Base-by-base conservation (phyloP, 37 sponge, comb jelly and placozoan species). In the Haliclona indistincta region DNA sequence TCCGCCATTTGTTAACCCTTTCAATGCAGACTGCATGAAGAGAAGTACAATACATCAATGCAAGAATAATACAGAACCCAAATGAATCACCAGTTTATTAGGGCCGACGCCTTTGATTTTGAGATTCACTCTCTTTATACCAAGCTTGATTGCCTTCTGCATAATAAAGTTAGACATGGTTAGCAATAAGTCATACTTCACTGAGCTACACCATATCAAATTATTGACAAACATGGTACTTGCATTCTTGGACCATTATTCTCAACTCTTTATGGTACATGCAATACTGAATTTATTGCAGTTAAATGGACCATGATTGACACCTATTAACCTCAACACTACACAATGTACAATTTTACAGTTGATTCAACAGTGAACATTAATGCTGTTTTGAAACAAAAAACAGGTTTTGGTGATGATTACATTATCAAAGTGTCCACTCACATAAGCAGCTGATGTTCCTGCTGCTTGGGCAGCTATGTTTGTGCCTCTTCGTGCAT, bases 391-490 rank as follows among this genome's bases (percentile, higher is more conserved):
- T n/a, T n/a, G n/a, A 11, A 10, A 60, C 23, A 8, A 60, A 47
- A 13, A 8, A 47, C 49, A 17, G 13, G 13, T 47, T 17, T 47
- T 47, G 13, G 13, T 47, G 13, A 47, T 47, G 49, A 47, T 47
- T 15, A 47, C 51, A 17, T 15, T 17, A 47, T 15, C 51, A 10
- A 10, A 47, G 10, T 47, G 51, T 47, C 22, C 33, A 70, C 35
- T 58, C 42, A 83, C 92, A 55, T 54, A 37, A 39, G 88, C 94
- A 47, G 94, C 86, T 38, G 77, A 77, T 23, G 42, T 53, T 61
- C 79, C 94, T 25, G 91, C 88, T 41, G 82, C 26, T 55, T 93
- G 85, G 6, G 83, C 94, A 51, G 94, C 94, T 77, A 85, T 85
- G 6, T 82, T 89, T 30, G 94, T 93, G 25, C 92, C 83, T 68